Conservation (phyloP, 2,888 invertebrate genomes). For the Brenthis ino region DNA sequence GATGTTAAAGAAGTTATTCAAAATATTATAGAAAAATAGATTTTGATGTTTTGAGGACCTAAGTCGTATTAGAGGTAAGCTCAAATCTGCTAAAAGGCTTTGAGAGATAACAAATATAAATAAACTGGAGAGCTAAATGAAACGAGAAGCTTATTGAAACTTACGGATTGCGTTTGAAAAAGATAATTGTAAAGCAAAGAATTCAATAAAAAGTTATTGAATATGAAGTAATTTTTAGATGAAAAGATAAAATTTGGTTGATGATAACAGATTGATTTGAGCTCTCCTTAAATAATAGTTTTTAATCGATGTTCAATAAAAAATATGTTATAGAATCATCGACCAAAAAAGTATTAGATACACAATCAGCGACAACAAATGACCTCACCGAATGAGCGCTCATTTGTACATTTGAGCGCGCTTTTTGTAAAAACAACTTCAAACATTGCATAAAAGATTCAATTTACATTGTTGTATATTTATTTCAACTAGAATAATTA, state of each 20-base stretch:
- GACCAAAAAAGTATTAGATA: no score
- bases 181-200: neutral
- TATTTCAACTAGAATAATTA: no score
- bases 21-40: constrained; percentile 16
- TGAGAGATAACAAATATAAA: constrained; percentile 4
- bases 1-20: constrained; percentile 17
- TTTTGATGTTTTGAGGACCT: constrained; percentile 15
- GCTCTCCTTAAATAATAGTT: constrained; percentile 22
- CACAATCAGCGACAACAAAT: no score
- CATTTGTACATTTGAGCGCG: no score
- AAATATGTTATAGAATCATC: no score
- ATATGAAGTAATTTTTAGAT: neutral
- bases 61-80: constrained; percentile 17
- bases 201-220: neutral
- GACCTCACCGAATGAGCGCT: no score
- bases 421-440: no score
- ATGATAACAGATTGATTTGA: constrained; percentile 16
- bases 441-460: no score
- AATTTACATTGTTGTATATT: no score
- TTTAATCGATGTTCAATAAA: constrained; percentile 13
- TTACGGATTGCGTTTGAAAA: neutral
- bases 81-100: constrained; percentile 21
- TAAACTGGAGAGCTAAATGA: neutral
- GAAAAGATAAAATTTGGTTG: neutral
- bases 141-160: neutral